A percentile compares a stretch with the other conserved stretches of the same genome.
Conservation (phyloP, 2,888 invertebrate genomes). For the Cephus runcator region DNA sequence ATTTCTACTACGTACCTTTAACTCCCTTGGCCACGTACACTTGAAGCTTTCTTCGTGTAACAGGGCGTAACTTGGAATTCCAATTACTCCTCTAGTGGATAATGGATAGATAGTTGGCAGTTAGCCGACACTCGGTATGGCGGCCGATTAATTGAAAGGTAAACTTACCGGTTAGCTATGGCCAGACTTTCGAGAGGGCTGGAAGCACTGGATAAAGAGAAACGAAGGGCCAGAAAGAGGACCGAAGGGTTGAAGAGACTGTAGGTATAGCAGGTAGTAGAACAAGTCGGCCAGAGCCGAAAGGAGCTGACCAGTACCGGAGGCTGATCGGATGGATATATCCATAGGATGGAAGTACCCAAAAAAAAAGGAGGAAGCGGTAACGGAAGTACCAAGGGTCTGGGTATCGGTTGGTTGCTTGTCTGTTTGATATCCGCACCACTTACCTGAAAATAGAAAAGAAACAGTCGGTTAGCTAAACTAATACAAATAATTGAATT, state of each 20-base stretch:
- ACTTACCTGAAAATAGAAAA: conserved; percentile 51
- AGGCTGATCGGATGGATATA: not conserved
- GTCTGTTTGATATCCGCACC: conserved; percentile 13
- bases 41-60: not conserved
- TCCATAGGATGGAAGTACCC: not conserved
- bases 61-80: conserved; percentile 47
- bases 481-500: conserved; percentile 39
- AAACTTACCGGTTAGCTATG: conserved; percentile 58
- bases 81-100: conserved; percentile 61
- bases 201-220: conserved; percentile 4
- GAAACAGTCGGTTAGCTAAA: conserved; percentile 42
- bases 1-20: not conserved
- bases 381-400: not conserved
- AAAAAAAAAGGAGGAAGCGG: not conserved
- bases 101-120: conserved; percentile 59
- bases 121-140: conserved; percentile 50
- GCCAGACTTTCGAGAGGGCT: conserved; percentile 54
- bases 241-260: conserved; percentile 17
- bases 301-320: conserved; percentile 6
- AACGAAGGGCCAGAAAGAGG: conserved; percentile 1
- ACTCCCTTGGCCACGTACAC: not conserved
- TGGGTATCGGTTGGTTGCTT: not conserved
- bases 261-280: conserved; percentile 28
- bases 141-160: conserved; percentile 62
- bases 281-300: conserved; percentile 12